These are phyloP conservation scores for Drosophila mayri DNA, from an alignment of 1,140 invertebrate genomes.

Conservation along the genomic window DNA sequence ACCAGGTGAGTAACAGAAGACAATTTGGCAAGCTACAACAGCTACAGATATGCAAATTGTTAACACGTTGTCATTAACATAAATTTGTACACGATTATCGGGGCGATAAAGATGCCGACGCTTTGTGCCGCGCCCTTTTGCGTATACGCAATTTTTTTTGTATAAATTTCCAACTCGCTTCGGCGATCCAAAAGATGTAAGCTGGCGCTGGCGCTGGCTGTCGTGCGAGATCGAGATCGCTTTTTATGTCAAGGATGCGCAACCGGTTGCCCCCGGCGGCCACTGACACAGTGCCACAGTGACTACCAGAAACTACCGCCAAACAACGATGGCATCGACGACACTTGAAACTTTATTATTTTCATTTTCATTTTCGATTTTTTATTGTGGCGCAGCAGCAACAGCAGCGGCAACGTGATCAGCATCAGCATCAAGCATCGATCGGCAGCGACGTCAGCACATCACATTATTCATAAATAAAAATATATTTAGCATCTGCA, in stretches of 20 bases:
- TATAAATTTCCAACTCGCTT: slow-evolving; percentile 60
- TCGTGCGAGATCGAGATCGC: slow-evolving; percentile 47
- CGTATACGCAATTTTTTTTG: slow-evolving; percentile 70
- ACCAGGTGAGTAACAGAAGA: slow-evolving; percentile 10
- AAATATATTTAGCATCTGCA: slow-evolving; percentile 80
- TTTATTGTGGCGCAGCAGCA: slow-evolving; percentile 65
- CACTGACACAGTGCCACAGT: slow-evolving; percentile 79
- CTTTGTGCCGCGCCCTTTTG: slow-evolving; percentile 52
- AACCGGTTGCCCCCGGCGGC: slow-evolving; percentile 81
- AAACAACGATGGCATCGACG: slow-evolving; percentile 37
- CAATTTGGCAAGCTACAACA: slow-evolving; percentile 32
- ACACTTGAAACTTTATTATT: slow-evolving; percentile 80
- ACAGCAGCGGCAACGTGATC: slow-evolving; percentile 66
- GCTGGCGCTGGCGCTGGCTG: slow-evolving; percentile 48
- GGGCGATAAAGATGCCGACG: slow-evolving; percentile 43
- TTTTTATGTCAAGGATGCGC: slow-evolving; percentile 85
- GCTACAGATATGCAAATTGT: slow-evolving; percentile 56
- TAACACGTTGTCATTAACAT: slow-evolving; percentile 63
- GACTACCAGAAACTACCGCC: slow-evolving; percentile 46
- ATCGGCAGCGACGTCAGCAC: slow-evolving; percentile 33
- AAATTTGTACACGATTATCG: slow-evolving; percentile 64
- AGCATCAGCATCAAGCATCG: slow-evolving; percentile 58
- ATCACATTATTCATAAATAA: slow-evolving; percentile 79
- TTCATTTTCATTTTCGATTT: slow-evolving; percentile 59
- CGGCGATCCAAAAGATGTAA: slow-evolving; percentile 69